Conservation (phyloP, 2,113 vertebrate genomes). For the Bubo bubo region DNA sequence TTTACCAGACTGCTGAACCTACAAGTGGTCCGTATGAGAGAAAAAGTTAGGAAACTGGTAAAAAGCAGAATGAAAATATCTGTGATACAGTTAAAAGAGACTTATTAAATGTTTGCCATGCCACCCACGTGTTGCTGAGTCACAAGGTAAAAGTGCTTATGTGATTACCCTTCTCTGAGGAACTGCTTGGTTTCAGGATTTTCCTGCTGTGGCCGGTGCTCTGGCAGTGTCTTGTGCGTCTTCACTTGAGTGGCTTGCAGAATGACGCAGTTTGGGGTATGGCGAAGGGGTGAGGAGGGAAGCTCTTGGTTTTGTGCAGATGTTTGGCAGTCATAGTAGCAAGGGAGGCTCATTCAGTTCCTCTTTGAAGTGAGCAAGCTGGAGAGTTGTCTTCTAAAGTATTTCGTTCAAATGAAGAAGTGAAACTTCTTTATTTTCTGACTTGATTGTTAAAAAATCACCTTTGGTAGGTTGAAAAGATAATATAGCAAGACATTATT, state of each 20-base stretch:
- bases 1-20: neutral
- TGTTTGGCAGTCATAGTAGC: neutral
- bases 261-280: neutral
- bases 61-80: neutral
- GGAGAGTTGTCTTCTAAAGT: neutral
- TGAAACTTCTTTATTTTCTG: neutral
- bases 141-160: neutral
- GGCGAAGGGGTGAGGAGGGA: neutral
- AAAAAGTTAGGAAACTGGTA: neutral
- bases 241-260: neutral
- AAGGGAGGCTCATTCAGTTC: neutral
- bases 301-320: neutral
- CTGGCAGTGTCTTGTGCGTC: neutral
- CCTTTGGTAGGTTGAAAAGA: neutral
- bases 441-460: neutral
- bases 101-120: neutral
- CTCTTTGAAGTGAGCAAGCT: neutral
- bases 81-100: rapidly evolving
- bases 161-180: neutral
- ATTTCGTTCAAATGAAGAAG: neutral
- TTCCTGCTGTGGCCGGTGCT: neutral
- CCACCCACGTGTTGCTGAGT: neutral
- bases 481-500: neutral
- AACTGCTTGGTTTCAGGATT: neutral
- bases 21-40: neutral